Percentiles rank a stretch among this genome's conserved stretches.
phyloP scores from a whole-genome alignment of 1,140 invertebrate genomes.

The Pseudomyrmex pallidus region DNA sequence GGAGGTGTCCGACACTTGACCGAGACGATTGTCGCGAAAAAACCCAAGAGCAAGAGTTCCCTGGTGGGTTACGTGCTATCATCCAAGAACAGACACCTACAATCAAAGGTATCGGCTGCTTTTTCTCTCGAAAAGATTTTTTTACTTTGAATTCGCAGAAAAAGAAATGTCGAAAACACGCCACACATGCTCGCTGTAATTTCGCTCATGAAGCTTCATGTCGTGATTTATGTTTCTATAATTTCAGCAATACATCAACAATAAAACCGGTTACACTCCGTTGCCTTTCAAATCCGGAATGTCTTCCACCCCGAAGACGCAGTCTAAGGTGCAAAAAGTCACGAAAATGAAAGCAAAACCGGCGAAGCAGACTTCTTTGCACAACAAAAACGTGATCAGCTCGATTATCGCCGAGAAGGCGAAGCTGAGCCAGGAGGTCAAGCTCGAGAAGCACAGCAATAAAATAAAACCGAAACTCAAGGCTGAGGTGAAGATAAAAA shows the following conservation, averaged over 20 bases:
- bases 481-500: slow-evolving; percentile 88
- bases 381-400: slow-evolving; percentile 83
- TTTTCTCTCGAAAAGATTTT: neutral
- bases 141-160: neutral
- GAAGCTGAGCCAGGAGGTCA: slow-evolving; percentile 79
- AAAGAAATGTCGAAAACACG: no score
- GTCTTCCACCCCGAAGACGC: slow-evolving; percentile 67
- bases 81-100: slow-evolving; percentile 87
- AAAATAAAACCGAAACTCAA: slow-evolving; percentile 90
- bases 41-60: slow-evolving; percentile 88
- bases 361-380: slow-evolving; percentile 80
- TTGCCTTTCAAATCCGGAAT: slow-evolving; percentile 76
- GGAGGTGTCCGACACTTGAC: slow-evolving; percentile 86
- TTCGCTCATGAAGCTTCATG: neutral
- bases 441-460: slow-evolving; percentile 81
- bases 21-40: slow-evolving; percentile 93
- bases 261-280: slow-evolving; percentile 74
- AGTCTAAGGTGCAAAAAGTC: slow-evolving; percentile 74
- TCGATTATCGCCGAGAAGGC: slow-evolving; percentile 83
- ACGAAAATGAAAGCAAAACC: slow-evolving; percentile 77
- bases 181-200: no score
- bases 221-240: neutral
- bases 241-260: slow-evolving; percentile 58
- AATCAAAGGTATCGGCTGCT: slow-evolving; percentile 83
- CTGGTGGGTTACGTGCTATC: slow-evolving; percentile 88